These are phyloP conservation scores for Sarcophaga bullata DNA, from an alignment of 1,140 invertebrate genomes.

Conservation along the genomic window DNA sequence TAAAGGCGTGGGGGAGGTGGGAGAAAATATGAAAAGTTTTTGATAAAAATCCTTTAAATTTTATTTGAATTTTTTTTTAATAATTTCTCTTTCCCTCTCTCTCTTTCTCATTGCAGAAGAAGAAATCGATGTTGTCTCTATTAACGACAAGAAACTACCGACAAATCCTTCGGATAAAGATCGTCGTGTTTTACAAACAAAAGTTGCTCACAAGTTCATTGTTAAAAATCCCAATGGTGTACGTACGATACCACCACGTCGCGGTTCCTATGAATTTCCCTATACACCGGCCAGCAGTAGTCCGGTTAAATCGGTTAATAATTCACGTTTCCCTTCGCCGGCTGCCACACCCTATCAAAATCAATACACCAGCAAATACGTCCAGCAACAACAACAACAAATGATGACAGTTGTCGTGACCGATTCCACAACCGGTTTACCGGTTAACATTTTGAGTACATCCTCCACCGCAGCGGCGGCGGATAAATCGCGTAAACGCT, in stretches of 20 bases:
- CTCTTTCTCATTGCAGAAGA: constrained; percentile 73
- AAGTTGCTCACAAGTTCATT: constrained; percentile 58
- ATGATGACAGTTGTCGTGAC: constrained; percentile 45
- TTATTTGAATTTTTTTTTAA: background rate
- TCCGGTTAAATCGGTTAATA: constrained; percentile 59
- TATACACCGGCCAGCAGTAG: constrained; percentile 62
- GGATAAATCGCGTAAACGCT: constrained; percentile 46
- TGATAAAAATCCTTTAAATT: too few relatives aligned
- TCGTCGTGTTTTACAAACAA: constrained; percentile 70
- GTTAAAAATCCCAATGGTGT: constrained; percentile 47
- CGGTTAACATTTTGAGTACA: constrained; percentile 20
- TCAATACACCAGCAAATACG: constrained; percentile 48
- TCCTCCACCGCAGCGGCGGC: too few relatives aligned
- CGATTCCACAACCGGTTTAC: constrained; percentile 39
- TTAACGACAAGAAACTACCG: constrained; percentile 72
- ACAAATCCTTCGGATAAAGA: constrained; percentile 73
- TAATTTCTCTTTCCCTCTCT: constrained; percentile 15
- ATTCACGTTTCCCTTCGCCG: constrained; percentile 56
- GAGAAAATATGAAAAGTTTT: too few relatives aligned
- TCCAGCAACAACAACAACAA: constrained; percentile 41
- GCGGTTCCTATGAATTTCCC: constrained; percentile 51
- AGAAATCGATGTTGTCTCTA: constrained; percentile 83
- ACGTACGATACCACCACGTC: constrained; percentile 48
- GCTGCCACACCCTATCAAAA: constrained; percentile 54
- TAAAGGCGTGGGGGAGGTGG: too few relatives aligned